phyloP scores from a whole-genome alignment of 35 echinoderm and acorn worm species.

The Holothuria glaberrima region DNA sequence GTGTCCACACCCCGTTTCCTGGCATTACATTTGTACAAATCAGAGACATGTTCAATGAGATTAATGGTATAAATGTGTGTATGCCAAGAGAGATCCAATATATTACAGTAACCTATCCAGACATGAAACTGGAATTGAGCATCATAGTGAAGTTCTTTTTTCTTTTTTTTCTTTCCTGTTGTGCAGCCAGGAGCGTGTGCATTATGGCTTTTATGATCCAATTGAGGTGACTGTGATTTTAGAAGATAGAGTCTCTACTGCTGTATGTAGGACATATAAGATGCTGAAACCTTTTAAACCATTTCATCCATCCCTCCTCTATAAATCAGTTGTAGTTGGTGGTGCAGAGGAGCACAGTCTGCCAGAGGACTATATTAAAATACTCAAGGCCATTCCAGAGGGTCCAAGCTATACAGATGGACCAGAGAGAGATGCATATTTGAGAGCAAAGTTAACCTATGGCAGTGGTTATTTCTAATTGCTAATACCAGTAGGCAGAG shows the following conservation, averaged over 20 bases:
- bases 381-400: neutral
- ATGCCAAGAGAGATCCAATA: too few relatives aligned
- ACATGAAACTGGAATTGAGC: too few relatives aligned
- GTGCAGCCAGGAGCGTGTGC: neutral
- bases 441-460: conserved; percentile 5
- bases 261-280: conserved; percentile 37
- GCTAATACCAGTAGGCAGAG: too few relatives aligned
- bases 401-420: neutral
- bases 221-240: neutral
- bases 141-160: too few relatives aligned
- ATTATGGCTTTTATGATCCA: conserved; percentile 14
- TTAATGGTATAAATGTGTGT: too few relatives aligned
- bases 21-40: too few relatives aligned
- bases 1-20: too few relatives aligned
- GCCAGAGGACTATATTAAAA: neutral
- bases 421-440: conserved; percentile 26
- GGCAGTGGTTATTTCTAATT: too few relatives aligned
- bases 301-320: neutral
- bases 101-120: too few relatives aligned
- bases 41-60: too few relatives aligned
- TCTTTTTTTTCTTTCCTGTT: neutral
- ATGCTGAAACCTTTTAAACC: neutral
- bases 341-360: conserved; percentile 40
- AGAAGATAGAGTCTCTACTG: neutral
- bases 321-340: conserved; percentile 9